Evolutionary conservation across 2,113 vertebrate species (phyloP), one percentile per base, ranked within the genome.

Genomic region (Callithrix jacchus): DNA sequence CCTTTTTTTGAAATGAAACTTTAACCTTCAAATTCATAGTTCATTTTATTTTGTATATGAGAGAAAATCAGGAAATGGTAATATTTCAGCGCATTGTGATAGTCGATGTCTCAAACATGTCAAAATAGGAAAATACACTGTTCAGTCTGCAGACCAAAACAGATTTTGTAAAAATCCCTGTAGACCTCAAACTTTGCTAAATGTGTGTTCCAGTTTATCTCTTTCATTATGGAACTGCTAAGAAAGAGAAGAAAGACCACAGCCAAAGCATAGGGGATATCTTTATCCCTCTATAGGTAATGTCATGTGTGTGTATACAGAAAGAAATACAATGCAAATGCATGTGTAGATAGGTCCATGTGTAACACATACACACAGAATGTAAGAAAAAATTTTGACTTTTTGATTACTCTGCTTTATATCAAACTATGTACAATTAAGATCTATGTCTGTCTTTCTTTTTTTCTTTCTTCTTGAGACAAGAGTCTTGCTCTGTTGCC

Each of bases 1-100:
- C 5, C 58, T 25, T 82, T 80, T 93, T 71, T 89, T 56, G 52
- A 94, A 85, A 40, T 70, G 17, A 56, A 49, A 45, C 25, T 87
- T 82, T 42, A 68, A 64, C 40, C 56, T 93, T 94, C n/a, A 86
- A 23, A 83, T 45, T 91, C 35, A 70, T 32, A 52, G 30, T 37
- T 95, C 21, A 70, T 87, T 95, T 87, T 93, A n/a, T 42, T 92
- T 89, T 84, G 18, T 82, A 6, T 45, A 17, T 35, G 68, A 87
- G 61, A 95, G 61, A 49, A 13, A 13, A 35, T 45, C 47, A 68
- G 49, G 61, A 12, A 74, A 54, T 6, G 54, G 16, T 40, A 64
- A n/a, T 30, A 37, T 17, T 54, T 14, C 17, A 70, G 9, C 49
- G 16, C 71, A 52, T 70, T 32, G 5, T 32, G 6, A 73, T 13